phyloP scores from a whole-genome alignment of 2,888 invertebrate species.

The Trichogramma dendrolimi region DNA sequence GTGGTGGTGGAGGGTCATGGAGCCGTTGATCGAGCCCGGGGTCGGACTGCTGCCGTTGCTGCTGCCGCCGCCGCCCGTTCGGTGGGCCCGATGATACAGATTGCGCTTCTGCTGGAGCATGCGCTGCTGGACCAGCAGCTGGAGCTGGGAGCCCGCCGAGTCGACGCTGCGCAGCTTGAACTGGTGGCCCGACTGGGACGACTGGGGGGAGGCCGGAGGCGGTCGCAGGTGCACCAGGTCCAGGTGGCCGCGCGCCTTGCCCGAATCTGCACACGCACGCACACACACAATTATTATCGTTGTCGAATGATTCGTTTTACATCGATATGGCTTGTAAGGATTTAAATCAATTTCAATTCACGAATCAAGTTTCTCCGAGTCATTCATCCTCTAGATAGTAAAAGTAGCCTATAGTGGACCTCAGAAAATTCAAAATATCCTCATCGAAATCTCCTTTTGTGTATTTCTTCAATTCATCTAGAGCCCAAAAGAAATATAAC shows the following conservation, averaged over 20 bases:
- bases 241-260: conserved; percentile 46
- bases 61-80: conserved; percentile 43
- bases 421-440: no score
- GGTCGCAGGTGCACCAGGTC: conserved; percentile 46
- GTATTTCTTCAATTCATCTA: no score
- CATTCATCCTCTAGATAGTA: no score
- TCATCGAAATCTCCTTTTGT: no score
- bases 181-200: conserved; percentile 35
- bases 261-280: conserved; percentile 32
- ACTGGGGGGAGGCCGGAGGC: conserved; percentile 42
- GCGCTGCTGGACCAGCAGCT: conserved; percentile 81
- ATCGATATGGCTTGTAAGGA: no score
- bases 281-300: background rate
- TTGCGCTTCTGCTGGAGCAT: conserved; percentile 77
- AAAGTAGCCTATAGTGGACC: no score
- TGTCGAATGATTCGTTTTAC: no score
- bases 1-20: background rate
- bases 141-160: conserved; percentile 60
- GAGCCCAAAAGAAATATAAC: no score
- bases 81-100: conserved; percentile 44
- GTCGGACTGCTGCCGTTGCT: conserved; percentile 36
- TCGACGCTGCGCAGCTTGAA: conserved; percentile 41
- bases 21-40: conserved; percentile 1
- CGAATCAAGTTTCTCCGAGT: no score
- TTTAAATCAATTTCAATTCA: no score